These are phyloP conservation scores for Anastatus disparis DNA, from an alignment of 1,140 invertebrate species.

Conservation along the genomic window DNA sequence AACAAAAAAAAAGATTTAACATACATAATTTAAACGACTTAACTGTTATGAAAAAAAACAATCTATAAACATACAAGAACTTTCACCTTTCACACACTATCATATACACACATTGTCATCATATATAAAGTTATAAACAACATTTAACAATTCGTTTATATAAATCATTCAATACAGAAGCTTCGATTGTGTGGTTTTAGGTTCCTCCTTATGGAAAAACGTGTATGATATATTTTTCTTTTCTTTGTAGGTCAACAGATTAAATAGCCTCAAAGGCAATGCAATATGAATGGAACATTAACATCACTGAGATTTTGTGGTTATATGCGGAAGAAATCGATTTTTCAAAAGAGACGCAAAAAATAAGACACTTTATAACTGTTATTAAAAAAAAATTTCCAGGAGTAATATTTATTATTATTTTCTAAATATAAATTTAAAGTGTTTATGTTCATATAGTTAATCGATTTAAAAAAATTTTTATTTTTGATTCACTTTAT, in stretches of 20 bases:
- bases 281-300: background rate
- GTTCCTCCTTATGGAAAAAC: too few relatives aligned
- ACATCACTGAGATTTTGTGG: background rate
- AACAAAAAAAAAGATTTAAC: background rate
- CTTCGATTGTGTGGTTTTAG: conserved; percentile 5
- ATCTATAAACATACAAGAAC: conserved; percentile 3
- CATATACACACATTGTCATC: background rate
- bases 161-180: background rate
- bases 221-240: too few relatives aligned
- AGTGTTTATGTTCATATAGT: too few relatives aligned
- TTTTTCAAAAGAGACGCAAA: background rate
- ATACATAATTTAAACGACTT: background rate
- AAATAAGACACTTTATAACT: too few relatives aligned
- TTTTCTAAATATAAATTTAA: too few relatives aligned
- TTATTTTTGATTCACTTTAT: too few relatives aligned
- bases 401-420: too few relatives aligned
- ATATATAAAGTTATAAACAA: conserved; percentile 23
- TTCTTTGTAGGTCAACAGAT: conserved; percentile 3
- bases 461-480: too few relatives aligned
- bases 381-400: too few relatives aligned
- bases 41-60: conserved; percentile 8
- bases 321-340: background rate
- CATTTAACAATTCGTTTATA: background rate
- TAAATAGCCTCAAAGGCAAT: background rate
- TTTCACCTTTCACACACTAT: conserved; percentile 20